These are phyloP conservation scores for Scaptodrosophila lebanonensis DNA, from an alignment of 1,140 invertebrate genomes.

Conservation along the genomic window DNA sequence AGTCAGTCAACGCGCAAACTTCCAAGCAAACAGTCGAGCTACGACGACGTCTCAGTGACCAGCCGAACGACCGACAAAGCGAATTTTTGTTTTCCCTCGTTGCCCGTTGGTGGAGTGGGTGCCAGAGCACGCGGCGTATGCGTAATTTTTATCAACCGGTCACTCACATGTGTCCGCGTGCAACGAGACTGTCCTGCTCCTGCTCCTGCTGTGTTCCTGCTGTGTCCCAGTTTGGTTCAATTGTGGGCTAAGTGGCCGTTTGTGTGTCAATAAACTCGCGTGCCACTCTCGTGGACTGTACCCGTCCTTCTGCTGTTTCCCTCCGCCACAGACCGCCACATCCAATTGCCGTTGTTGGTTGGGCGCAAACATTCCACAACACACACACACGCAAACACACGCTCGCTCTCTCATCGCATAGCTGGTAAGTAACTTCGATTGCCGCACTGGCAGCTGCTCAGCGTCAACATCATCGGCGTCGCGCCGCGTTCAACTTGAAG, in stretches of 20 bases:
- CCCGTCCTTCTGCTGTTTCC: too few species aligned
- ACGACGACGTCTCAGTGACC: conserved; percentile 2
- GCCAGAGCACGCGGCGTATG: conserved; percentile 47
- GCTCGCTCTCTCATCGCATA: conserved; percentile 9
- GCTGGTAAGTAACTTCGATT: not conserved
- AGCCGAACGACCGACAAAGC: not conserved
- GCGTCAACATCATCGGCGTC: too few species aligned
- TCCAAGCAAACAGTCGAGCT: conserved; percentile 64
- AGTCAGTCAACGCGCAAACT: conserved; percentile 63
- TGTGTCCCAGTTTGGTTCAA: conserved; percentile 44
- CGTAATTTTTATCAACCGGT: too few species aligned
- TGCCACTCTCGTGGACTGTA: conserved; percentile 22
- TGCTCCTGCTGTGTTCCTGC: too few species aligned
- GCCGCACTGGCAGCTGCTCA: conserved; percentile 6
- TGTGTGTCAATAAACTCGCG: conserved; percentile 63
- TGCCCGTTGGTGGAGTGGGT: not conserved
- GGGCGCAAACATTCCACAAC: too few species aligned
- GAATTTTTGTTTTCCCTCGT: conserved; percentile 2
- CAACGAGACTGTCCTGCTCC: too few species aligned
- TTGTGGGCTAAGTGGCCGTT: conserved; percentile 28
- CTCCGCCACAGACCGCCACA: too few species aligned
- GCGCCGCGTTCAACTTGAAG: too few species aligned
- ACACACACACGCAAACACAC: too few species aligned
- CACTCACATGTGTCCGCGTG: too few species aligned
- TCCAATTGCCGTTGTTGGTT: too few species aligned